Base-by-base conservation (phyloP, 2,113 vertebrate genomes). In the Melanocharis versteri region DNA sequence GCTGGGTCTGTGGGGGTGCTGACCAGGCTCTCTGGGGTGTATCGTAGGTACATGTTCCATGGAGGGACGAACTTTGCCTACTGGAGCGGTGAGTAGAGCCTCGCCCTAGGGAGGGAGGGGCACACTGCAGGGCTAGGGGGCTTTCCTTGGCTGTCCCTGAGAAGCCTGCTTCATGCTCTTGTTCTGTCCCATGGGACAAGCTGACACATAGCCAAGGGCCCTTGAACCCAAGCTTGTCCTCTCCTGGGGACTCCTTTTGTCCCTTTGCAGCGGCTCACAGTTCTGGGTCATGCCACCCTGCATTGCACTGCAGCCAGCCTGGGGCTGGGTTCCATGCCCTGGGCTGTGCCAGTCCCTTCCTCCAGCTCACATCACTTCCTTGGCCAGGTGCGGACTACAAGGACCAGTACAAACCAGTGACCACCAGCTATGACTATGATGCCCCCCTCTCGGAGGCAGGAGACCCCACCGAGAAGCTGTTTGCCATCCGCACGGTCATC, bases 401-500 rank as follows among this genome's bases (percentile, higher is more conserved):
- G 95, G 97, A 96, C 22, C 96, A 82, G 62, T 99, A 98, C 95
- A 98, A 98, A 81, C 98, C 99, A 18, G 99, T 99, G 27, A 99
- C 99, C 81, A 99, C 99, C 64, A 99, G 99, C 97, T 99, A 99
- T 17, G 99, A 99, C 97, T 99, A 99, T 2, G 98, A 99, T n/a
- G 99, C 99, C 23, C 99, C 99, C 4, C 97, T 99, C 82, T 98
- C 99, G 0, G 99, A 99, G 94, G 99, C 99, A 9, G 99, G 99
- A 93, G 99, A 99, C 95, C 98, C 98, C 77, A 99, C 99, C 0
- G 98, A 99, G 91, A 99, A 99, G 96, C 97, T 99, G 54, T 96
- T 99, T 94, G 98, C 98, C 85, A 98, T 99, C 92, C 98, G 98
- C 94, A 97, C 97, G 0, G 98, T 99, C 91, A 99, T 99, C 95